Base-by-base conservation (phyloP, 2,888 invertebrate genomes). In the Dicycla oo region DNA sequence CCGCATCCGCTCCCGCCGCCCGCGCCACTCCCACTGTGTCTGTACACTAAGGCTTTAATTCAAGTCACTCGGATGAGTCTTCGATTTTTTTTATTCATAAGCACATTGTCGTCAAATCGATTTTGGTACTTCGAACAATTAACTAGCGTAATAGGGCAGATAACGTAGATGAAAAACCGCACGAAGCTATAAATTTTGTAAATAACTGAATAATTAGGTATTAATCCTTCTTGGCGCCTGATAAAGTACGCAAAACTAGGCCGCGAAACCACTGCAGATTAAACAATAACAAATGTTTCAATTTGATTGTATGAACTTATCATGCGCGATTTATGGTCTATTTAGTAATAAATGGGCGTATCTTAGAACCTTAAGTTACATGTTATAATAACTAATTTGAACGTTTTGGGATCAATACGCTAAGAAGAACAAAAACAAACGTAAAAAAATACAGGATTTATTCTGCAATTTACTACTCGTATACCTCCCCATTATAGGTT, bases 161-260 rank as follows among this genome's bases (percentile, higher is more conserved):
- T 68, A 49, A 56, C 65, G 13, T 26, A 40, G n/a, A 43, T 60
- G 11, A 38, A 63, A 63, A 78, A 63, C 47, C 13, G 40, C 47
- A 34, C 13, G 45, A 7, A 23, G 40, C 65, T 23, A 62, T 53
- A 77, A 8, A 57, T 63, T 57, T 47, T 38, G 40, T 45, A 45
- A 51, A 56, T 38, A 58, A 47, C 66, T 20, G 67, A 61, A 81
- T 62, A 63, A 69, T 69, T 65, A 78, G 49, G 49, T 49, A 49
- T 23, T 62, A 76, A 54, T 66, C 65, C 47, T 65, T 30, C 30
- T 70, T 38, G 73, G 79, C 83, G 83, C 85, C 73, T 67, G 75
- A 80, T 65, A 66, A 81, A 68, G 64, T 73, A 72, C 69, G 60
- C 69, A 71, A 58, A 66, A 69, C 64, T 61, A 80, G 56, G 47